A percentile compares a stretch with the other conserved stretches of the same genome.
These are phyloP conservation scores for Podarcis cretensis DNA, from an alignment of 2,113 vertebrate genomes.

Conservation along the genomic window DNA sequence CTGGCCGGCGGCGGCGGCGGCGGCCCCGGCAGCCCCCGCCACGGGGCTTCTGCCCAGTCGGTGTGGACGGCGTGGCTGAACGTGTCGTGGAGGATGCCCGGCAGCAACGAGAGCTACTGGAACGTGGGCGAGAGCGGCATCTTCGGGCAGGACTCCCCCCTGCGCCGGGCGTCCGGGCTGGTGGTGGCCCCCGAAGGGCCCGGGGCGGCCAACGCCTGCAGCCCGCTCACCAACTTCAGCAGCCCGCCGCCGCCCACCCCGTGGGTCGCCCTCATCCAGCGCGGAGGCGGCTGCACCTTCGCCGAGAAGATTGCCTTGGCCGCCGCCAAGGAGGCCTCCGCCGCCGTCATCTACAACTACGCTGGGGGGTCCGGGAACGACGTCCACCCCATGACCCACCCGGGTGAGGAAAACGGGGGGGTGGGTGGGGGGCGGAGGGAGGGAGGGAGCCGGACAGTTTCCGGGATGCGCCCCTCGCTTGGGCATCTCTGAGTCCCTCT, in stretches of 20 bases:
- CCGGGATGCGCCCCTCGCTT: no score
- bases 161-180: constrained; percentile 70
- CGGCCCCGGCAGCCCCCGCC: constrained; percentile 55
- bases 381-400: constrained; percentile 87
- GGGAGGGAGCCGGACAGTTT: no score
- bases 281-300: constrained; percentile 86
- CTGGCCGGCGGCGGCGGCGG: constrained; percentile 21
- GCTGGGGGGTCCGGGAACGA: constrained; percentile 75
- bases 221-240: constrained; percentile 73
- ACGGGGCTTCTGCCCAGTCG: constrained; percentile 57
- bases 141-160: constrained; percentile 84
- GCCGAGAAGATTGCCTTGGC: constrained; percentile 84
- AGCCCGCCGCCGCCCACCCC: constrained; percentile 15
- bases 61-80: constrained; percentile 83
- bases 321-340: constrained; percentile 73
- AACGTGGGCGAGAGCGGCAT: constrained; percentile 76
- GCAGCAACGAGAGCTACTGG: background rate
- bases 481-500: no score
- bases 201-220: constrained; percentile 72
- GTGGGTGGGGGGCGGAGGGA: background rate
- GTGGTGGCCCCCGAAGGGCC: constrained; percentile 76
- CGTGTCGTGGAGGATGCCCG: constrained; percentile 74
- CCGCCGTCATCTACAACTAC: constrained; percentile 85
- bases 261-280: constrained; percentile 86
- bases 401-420: constrained; percentile 69